A percentile compares a stretch with the other conserved stretches of the same genome.
These are phyloP conservation scores for Chironomus striatipennis DNA, from an alignment of 1,140 invertebrate genomes.

Conservation along the genomic window DNA sequence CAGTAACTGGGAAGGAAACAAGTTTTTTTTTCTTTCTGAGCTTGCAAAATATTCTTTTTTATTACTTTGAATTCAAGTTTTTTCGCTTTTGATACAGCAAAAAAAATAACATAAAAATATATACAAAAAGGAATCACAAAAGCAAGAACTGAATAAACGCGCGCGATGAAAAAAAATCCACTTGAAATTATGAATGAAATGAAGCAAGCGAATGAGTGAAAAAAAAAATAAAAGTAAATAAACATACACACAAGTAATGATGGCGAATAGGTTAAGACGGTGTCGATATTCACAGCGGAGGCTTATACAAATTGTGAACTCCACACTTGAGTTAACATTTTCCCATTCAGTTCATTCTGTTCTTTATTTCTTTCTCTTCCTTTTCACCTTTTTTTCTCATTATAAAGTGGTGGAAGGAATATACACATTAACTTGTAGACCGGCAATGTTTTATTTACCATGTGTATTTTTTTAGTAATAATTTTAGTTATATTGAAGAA, in stretches of 20 bases:
- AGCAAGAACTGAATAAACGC: neutral
- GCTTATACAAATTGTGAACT: neutral
- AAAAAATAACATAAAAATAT: too few species aligned
- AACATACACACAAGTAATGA: slow-evolving; percentile 10
- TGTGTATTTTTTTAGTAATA: neutral
- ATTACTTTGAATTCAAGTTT: slow-evolving; percentile 10
- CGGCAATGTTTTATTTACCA: neutral
- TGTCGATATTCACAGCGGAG: slow-evolving; percentile 15
- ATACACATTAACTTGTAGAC: neutral
- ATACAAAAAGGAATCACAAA: neutral
- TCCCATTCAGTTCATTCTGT: slow-evolving; percentile 6
- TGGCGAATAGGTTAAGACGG: slow-evolving; percentile 18
- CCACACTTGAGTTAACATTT: slow-evolving; percentile 23
- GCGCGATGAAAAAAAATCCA: neutral
- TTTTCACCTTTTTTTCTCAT: neutral
- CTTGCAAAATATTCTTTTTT: neutral
- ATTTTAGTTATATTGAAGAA: too few species aligned
- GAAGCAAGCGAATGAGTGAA: neutral
- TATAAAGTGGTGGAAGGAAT: neutral
- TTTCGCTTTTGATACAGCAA: slow-evolving; percentile 2
- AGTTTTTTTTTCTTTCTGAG: neutral
- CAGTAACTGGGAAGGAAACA: slow-evolving; percentile 12
- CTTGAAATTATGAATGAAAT: slow-evolving; percentile 13
- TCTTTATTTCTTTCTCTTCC: neutral
- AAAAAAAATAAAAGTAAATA: neutral